Base-by-base conservation (phyloP, 1,140 invertebrate species). In the Drosophila pectinifera region DNA sequence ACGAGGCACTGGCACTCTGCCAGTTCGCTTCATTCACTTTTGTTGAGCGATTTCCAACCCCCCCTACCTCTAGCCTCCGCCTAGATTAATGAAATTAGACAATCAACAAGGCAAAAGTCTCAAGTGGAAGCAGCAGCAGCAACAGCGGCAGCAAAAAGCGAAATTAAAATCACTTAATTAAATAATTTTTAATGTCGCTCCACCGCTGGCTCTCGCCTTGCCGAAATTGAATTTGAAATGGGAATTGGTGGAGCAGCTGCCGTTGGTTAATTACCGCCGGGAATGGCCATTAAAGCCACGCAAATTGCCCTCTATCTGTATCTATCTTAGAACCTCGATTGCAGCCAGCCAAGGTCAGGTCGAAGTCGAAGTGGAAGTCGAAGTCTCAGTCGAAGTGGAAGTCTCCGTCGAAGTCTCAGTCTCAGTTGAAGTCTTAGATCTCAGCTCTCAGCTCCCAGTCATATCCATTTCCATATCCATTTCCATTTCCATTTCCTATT, bases 111-210 rank as follows among this genome's bases (percentile, higher is more conserved):
- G 81, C 79, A 55, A 73, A 55, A 73, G 34, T 73, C 61, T 78
- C 56, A 73, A 65, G 73, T 55, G 58, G 59, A 68, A 28, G 24
- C 48, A 36, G 45, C 45, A 41, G 16, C 11, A 4, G 10, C 36
- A 36, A 28, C 22, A 4, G 54, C 28, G 6, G 20, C 26, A 39
- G 18, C 41, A 63, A 73, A 73, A 68, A 80, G 62, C 55, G 42
- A 79, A 86, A 83, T 88, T 88, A 86, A 86, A 86, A 86, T 83
- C 79, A 88, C 84, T 88, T 80, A 88, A 88, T 88, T 89, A 88
- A 88, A 88, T 88, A 88, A 88, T 86, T 86, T 88, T 86, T 88
- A 86, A 83, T 86, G 82, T 73, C 56, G 24, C 45, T 73, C 48
- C 26, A 20, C 18, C 34, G 34, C 24, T 55, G 42, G 18, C 38